Evolutionary conservation across 1,140 invertebrate genomes (phyloP), one percentile per base, ranked within the genome.

Genomic region (Octopus bimaculoides): DNA sequence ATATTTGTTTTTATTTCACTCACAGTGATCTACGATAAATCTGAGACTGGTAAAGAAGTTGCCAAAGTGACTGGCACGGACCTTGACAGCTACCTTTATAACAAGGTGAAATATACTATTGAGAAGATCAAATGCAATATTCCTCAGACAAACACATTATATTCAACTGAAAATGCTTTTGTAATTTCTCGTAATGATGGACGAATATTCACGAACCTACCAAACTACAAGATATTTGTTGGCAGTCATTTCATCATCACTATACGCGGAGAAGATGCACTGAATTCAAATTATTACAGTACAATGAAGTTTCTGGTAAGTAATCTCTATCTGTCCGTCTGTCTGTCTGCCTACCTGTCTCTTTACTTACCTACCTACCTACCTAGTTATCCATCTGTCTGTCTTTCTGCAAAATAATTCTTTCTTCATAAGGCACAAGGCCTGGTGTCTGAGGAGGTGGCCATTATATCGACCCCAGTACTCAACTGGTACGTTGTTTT

Each of bases 161-260:
- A 53, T 17, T 69, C 52, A 41, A 7, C 74, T 66, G 9, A 17
- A 52, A 75, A 74, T 52, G 82, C 82, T 0, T 86, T 84, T 75
- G 26, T n/a, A n/a, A 69, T 41, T 9, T 41, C 76, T 80, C 52
- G 77, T 73, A 55, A 10, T 17, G 53, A 14, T 10, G 7, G 14
- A 20, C 4, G 4, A 14, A 5, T 20, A n/a, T 8, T 77, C n/a
- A 78, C 14, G 71, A 77, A 41, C 73, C 54, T 54, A 73, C 74
- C 17, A 78, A 77, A 78, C 9, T 82, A 82, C 77, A 77, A 71
- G 12, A 82, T 82, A 41, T 85, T 79, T 54, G 52, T 82, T 77
- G 79, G 79, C 4, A 81, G 84, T 7, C 81, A 81, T 54, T 86
- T 86, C 77, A 78, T 69, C 8, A 77, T 86, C 20, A 77, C 55